Percentiles rank a stretch among this genome's conserved stretches.
Evolutionary conservation across 2,797 vertebrate species (phyloP).

Genomic region (Thalassophryne amazonica): DNA sequence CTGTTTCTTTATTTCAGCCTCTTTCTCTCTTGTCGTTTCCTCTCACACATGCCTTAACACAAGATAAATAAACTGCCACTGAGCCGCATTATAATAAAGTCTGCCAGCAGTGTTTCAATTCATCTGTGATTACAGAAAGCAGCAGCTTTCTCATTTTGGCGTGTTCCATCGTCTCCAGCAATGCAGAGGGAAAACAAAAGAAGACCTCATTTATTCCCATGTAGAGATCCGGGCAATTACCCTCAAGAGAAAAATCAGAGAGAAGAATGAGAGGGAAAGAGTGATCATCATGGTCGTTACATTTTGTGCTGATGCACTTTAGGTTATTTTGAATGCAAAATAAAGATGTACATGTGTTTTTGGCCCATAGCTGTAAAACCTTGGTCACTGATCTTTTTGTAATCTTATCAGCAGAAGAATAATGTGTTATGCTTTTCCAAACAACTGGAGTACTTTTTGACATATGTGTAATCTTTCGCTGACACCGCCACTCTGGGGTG

Average conservation of each 20-base stretch:
- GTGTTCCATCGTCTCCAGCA: slow-evolving; percentile 31
- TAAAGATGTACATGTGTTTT: too few relatives aligned
- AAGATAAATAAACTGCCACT: slow-evolving; percentile 54
- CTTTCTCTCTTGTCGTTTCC: slow-evolving; percentile 9
- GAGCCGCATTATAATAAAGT: slow-evolving; percentile 58
- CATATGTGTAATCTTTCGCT: too few relatives aligned
- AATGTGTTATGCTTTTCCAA: too few relatives aligned
- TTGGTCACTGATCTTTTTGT: too few relatives aligned
- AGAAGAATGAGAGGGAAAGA: background rate
- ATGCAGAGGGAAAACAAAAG: slow-evolving; percentile 32
- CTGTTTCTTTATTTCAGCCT: background rate
- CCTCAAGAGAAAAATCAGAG: slow-evolving; percentile 25
- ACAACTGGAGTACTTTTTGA: too few relatives aligned
- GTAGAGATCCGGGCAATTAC: slow-evolving; percentile 50
- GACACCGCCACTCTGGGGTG: too few relatives aligned
- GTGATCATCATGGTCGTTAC: slow-evolving; percentile 3
- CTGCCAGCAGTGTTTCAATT: slow-evolving; percentile 57
- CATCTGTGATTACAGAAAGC: slow-evolving; percentile 62
- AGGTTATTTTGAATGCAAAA: too few relatives aligned
- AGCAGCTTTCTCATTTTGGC: slow-evolving; percentile 47
- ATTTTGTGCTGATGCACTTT: background rate
- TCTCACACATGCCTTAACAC: slow-evolving; percentile 39
- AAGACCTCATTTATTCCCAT: slow-evolving; percentile 52
- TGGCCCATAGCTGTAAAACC: too few relatives aligned
- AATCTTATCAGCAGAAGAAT: too few relatives aligned